A percentile compares a stretch with the other conserved stretches of the same genome.
Evolutionary conservation across 2,113 vertebrate species (phyloP).

Genomic region (Dicentrarchus labrax): DNA sequence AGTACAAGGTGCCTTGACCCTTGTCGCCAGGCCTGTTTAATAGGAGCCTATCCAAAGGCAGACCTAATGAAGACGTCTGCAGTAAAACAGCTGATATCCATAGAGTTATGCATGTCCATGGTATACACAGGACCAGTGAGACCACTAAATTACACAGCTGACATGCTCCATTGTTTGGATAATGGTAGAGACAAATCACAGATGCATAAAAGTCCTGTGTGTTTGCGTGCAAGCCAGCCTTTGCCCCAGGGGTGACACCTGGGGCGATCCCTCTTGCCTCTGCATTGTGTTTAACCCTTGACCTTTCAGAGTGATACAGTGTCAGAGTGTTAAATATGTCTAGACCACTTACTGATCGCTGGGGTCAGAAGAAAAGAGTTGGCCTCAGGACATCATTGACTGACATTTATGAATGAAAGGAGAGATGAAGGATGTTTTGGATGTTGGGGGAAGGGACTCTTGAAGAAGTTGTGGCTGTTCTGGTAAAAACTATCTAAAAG

Average conservation of each 20-base stretch:
- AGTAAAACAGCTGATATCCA: constrained; percentile 45
- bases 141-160: constrained; percentile 61
- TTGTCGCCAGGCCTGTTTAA: background rate
- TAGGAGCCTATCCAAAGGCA: constrained; percentile 9
- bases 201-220: constrained; percentile 70
- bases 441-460: background rate
- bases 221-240: constrained; percentile 18
- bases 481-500: background rate
- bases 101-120: constrained; percentile 24
- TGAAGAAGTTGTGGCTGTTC: constrained; percentile 3
- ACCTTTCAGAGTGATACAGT: constrained; percentile 68
- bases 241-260: constrained; percentile 69
- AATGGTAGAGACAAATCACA: constrained; percentile 71
- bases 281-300: constrained; percentile 81
- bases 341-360: constrained; percentile 72
- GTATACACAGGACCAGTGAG: constrained; percentile 37
- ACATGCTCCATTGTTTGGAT: constrained; percentile 67
- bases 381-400: constrained; percentile 57
- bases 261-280: constrained; percentile 70
- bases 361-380: constrained; percentile 33
- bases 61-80: constrained; percentile 46
- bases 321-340: constrained; percentile 72
- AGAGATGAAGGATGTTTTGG: background rate
- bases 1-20: background rate
- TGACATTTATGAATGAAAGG: constrained; percentile 39